Evolutionary conservation across 2,797 vertebrate species (phyloP).

Genomic region (Hirundo rustica): DNA sequence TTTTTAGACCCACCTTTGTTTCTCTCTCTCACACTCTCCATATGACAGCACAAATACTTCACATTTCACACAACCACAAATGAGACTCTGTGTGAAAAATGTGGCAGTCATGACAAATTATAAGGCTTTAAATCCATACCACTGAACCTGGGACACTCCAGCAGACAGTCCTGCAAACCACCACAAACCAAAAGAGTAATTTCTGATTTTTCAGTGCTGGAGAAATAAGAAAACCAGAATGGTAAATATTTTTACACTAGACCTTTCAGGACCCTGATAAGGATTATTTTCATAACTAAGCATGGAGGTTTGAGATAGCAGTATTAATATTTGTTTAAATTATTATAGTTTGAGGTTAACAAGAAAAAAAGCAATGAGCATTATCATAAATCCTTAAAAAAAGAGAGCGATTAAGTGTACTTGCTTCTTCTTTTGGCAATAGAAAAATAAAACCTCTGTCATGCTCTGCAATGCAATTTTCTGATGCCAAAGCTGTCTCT

Average conservation of each 20-base stretch:
- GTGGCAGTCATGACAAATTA: neutral
- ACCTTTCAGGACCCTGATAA: neutral
- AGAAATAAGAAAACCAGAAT: neutral
- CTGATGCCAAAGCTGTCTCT: neutral
- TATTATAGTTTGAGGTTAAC: neutral
- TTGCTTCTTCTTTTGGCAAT: neutral
- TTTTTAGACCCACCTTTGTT: neutral
- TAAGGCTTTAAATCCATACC: neutral
- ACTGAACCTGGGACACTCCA: neutral
- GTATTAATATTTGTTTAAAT: neutral
- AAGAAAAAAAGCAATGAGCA: neutral
- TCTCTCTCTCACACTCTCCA: neutral
- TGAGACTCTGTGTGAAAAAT: neutral
- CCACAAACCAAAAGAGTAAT: neutral
- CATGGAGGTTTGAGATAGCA: neutral
- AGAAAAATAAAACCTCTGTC: neutral
- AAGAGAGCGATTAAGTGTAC: neutral
- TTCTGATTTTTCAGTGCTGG: neutral
- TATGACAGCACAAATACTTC: neutral
- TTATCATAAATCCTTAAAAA: neutral
- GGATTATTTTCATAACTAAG: neutral
- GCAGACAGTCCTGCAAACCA: neutral
- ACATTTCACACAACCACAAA: neutral
- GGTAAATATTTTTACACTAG: neutral
- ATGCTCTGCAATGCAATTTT: neutral